Base-by-base conservation (phyloP, 2,797 vertebrate genomes). In the Spondyliosoma cantharus region DNA sequence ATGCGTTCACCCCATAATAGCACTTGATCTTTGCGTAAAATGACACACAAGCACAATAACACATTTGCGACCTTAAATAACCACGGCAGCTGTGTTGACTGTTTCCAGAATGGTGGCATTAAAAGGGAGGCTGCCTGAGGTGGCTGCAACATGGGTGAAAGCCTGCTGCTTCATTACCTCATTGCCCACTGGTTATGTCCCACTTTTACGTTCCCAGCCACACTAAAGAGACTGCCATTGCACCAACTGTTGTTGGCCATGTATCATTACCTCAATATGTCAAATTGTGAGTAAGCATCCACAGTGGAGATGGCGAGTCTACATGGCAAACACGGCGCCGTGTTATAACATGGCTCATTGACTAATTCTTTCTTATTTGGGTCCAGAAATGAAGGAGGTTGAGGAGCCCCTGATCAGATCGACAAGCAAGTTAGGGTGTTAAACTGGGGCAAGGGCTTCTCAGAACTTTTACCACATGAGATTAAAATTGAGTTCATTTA, bases 381-480 rank as follows among this genome's bases (percentile, higher is more conserved):
- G 25, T 89, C 90, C 82, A 86, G 77, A 53, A 74, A 50, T 68
- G 76, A 76, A 73, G 80, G 64, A 77, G 74, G 29, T 87, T 89
- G 82, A 69, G 65, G 66, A 86, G 70, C 52, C 75, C 74, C 82
- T 81, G 85, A 91, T 91, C 89, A 87, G 84, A 92, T 80, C 89
- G 74, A 88, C 32, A 89, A 89, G 80, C 83, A 87, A 76, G 89
- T 93, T 85, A 86, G 70, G 65, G 80, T 89, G 90, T 92, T 91
- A 87, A 91, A 90, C 20, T 86, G 85, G 88, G 87, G 78, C 86
- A 89, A 66, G 69, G 70, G 86, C n/a, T 75, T 87, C 62, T 85
- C 72, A 83, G 81, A 88, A 86, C 76, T 90, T 91, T 88, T 81
- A 86, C 83, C 82, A 82, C 74, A 73, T 76, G 82, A 80, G 90